Conservation (phyloP, 2,888 invertebrate species). For the Cryptocephalus moraei region DNA sequence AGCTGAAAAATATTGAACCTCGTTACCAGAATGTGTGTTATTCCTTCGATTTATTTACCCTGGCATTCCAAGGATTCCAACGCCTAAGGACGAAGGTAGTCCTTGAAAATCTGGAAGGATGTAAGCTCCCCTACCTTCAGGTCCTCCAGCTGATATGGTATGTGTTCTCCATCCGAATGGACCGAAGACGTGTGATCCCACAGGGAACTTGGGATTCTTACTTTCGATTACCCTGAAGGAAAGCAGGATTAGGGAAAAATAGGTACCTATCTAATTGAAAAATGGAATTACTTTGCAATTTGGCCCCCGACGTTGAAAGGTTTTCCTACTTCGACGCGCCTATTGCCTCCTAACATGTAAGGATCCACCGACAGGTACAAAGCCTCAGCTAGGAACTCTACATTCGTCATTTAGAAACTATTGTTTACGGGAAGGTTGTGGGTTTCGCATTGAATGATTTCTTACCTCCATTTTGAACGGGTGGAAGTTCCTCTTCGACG, state of each 20-base stretch:
- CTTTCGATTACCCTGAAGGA: neutral
- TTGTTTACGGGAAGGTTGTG: no score
- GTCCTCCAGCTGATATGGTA: neutral
- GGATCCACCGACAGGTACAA: neutral
- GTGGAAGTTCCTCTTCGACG: conserved; percentile 55
- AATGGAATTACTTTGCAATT: neutral
- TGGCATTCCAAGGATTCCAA: conserved; percentile 62
- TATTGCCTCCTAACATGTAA: neutral
- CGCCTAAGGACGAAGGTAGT: conserved; percentile 48
- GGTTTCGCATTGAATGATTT: no score
- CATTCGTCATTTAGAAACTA: neutral
- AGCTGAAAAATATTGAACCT: conserved; percentile 34
- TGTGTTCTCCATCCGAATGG: neutral
- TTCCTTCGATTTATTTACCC: conserved; percentile 41
- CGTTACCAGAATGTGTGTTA: neutral
- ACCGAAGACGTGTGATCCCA: neutral
- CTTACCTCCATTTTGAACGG: conserved; percentile 57
- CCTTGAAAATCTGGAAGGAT: conserved; percentile 49
- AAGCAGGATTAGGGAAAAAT: neutral
- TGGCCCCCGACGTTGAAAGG: neutral
- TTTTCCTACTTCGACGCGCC: neutral
- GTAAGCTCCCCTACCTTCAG: conserved; percentile 25
- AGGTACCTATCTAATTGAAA: neutral
- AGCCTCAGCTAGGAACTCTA: neutral
- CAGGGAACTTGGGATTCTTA: neutral